Conservation (phyloP, 2,888 invertebrate species). For the Digitonthophagus gazella region DNA sequence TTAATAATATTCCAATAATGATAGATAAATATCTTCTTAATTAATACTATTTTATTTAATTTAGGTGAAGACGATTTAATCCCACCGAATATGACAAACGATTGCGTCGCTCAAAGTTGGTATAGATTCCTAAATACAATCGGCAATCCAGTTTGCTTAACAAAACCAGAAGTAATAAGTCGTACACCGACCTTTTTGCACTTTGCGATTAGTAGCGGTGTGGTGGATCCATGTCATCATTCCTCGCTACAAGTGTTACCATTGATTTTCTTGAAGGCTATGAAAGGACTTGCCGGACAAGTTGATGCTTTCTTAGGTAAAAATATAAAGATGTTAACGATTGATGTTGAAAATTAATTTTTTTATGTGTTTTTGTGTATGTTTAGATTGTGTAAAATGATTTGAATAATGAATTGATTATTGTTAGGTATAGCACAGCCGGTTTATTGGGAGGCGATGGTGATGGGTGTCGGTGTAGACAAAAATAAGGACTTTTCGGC, state of each 20-base stretch:
- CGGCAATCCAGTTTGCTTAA: conserved; percentile 91
- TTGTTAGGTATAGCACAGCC: conserved; percentile 52
- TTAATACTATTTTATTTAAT: too few species aligned
- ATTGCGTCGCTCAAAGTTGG: conserved; percentile 94
- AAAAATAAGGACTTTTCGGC: conserved; percentile 45
- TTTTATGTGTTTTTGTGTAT: conserved; percentile 22
- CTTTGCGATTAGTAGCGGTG: conserved; percentile 77
- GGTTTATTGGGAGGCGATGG: conserved; percentile 53
- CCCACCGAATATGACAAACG: conserved; percentile 80
- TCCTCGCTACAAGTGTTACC: conserved; percentile 82
- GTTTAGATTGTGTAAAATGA: not conserved
- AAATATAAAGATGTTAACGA: conserved; percentile 36
- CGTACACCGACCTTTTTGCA: conserved; percentile 74
- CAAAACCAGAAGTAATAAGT: conserved; percentile 74
- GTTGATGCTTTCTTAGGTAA: conserved; percentile 94
- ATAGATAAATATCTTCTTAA: too few species aligned
- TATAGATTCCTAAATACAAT: conserved; percentile 91
- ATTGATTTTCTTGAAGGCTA: conserved; percentile 87
- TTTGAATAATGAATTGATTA: conserved; percentile 38
- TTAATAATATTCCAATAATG: not conserved
- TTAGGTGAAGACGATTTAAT: conserved; percentile 87
- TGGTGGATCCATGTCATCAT: conserved; percentile 87
- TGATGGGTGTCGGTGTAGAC: conserved; percentile 48
- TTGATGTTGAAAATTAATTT: conserved; percentile 7
- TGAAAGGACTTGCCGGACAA: conserved; percentile 88